Evolutionary conservation across 2,113 vertebrate genomes (phyloP).

Genomic region (Marcusenius ussheri): DNA sequence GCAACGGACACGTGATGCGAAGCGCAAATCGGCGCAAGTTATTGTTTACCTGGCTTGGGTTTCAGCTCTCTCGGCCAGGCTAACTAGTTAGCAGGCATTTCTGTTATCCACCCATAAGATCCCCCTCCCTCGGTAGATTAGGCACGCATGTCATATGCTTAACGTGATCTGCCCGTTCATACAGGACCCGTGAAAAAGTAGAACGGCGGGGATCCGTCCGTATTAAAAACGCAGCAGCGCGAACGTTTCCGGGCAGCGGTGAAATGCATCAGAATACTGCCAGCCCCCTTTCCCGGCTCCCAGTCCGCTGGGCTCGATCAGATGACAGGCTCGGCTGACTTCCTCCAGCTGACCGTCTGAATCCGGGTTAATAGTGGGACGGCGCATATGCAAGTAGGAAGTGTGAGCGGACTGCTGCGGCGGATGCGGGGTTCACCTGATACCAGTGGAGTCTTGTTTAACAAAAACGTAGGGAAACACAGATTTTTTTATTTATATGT

Average conservation of each 20-base stretch:
- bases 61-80: not conserved
- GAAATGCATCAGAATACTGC: not conserved
- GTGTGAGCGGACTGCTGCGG: not conserved
- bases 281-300: not conserved
- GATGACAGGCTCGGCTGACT: not conserved
- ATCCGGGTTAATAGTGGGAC: conserved; percentile 11
- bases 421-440: not conserved
- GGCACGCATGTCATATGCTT: not conserved
- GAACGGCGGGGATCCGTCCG: not conserved
- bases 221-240: not conserved
- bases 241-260: conserved; percentile 9
- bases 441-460: not conserved
- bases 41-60: conserved; percentile 19
- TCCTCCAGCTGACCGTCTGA: conserved; percentile 9
- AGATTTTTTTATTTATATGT: not conserved
- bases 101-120: not conserved
- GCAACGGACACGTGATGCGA: not conserved
- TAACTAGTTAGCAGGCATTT: not conserved
- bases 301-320: not conserved
- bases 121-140: not conserved
- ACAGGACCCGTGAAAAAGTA: not conserved
- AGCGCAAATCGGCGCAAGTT: not conserved
- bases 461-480: not conserved
- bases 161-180: not conserved
- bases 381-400: not conserved